Conservation (phyloP, 2,888 invertebrate species). For the Drosophila mercatorum region DNA sequence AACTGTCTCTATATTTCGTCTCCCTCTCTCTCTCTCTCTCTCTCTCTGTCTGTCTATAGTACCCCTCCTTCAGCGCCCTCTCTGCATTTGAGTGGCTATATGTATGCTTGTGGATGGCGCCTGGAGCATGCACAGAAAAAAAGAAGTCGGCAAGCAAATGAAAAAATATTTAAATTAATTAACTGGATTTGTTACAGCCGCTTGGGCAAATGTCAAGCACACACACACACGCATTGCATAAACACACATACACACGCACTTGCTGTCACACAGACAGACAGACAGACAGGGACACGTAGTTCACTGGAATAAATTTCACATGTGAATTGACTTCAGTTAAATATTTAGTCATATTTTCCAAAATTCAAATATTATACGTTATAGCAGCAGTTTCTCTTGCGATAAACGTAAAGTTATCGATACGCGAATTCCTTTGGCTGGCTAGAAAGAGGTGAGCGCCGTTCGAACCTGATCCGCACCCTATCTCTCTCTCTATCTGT, state of each 20-base stretch:
- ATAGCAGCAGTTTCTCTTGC: neutral
- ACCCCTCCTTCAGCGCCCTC: no score
- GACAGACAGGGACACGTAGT: no score
- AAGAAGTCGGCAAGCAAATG: constrained; percentile 2
- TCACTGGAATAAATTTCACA: neutral
- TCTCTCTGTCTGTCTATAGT: no score
- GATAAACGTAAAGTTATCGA: neutral
- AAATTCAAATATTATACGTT: neutral
- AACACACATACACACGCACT: neutral
- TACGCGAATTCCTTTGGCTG: neutral
- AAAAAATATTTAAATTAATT: constrained; percentile 50
- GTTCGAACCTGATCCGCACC: no score
- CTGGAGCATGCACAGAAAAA: neutral
- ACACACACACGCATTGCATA: no score
- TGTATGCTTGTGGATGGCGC: no score
- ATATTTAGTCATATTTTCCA: neutral
- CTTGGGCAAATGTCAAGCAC: constrained; percentile 9
- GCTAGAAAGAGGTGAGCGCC: no score
- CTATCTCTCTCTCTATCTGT: neutral
- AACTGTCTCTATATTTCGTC: no score
- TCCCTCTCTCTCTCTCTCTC: no score
- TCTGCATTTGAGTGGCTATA: no score
- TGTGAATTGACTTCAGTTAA: neutral
- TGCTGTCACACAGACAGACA: neutral
- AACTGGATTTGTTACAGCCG: constrained; percentile 51